Evolutionary conservation across 2,113 vertebrate species (phyloP).

Genomic region (Tragelaphus buxtoni): DNA sequence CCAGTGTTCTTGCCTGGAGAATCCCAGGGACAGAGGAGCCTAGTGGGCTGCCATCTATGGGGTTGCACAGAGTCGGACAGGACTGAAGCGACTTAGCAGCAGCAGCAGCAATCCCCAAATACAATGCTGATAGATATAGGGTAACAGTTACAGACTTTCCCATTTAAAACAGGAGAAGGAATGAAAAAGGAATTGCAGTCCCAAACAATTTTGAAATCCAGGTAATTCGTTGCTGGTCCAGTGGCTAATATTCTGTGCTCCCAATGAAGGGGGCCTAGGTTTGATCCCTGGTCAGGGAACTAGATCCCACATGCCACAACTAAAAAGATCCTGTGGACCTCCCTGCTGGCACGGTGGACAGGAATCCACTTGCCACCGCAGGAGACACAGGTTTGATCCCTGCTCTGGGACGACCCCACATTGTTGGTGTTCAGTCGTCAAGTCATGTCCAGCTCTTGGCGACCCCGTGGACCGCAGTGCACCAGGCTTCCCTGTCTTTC

Average conservation of each 20-base stretch:
- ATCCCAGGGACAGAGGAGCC: no score
- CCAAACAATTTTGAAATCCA: background rate
- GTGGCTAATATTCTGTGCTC: background rate
- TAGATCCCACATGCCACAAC: background rate
- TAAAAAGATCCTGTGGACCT: background rate
- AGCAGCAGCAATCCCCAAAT: no score
- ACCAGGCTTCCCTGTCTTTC: background rate
- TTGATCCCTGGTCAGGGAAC: background rate
- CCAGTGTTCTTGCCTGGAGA: no score
- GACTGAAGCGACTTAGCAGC: no score
- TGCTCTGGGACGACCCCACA: background rate
- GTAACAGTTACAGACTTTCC: background rate
- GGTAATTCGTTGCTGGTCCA: background rate
- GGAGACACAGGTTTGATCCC: background rate
- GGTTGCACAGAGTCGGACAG: no score
- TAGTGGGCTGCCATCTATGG: no score
- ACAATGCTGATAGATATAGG: no score
- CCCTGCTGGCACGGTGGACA: background rate
- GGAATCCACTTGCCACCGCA: background rate
- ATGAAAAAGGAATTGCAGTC: background rate
- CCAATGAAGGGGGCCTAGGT: background rate
- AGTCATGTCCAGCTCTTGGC: background rate
- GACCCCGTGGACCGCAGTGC: background rate
- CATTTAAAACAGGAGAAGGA: background rate
- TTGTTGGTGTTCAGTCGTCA: fast-evolving